Percentiles rank a stretch among this genome's conserved stretches.
phyloP scores from a whole-genome alignment of 2,797 vertebrate species.

The Platalea minor region DNA sequence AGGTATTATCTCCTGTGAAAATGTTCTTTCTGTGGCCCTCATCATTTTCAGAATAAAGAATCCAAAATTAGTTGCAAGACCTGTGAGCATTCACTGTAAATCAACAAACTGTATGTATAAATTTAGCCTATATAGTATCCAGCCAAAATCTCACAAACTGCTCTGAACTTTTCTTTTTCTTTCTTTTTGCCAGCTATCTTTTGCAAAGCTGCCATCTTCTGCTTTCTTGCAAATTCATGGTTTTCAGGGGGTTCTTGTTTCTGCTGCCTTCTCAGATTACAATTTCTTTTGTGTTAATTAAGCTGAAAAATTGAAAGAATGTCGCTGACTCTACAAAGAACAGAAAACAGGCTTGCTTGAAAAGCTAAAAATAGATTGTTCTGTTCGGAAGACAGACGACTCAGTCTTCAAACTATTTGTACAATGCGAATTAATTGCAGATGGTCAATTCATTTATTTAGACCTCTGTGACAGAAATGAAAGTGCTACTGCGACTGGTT shows the following conservation, averaged over 20 bases:
- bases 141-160: neutral
- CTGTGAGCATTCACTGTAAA: neutral
- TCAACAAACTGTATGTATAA: neutral
- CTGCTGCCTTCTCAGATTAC: slow-evolving; percentile 72
- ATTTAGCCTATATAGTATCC: neutral
- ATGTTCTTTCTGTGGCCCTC: neutral
- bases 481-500: slow-evolving; percentile 1
- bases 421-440: slow-evolving; percentile 68
- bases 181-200: neutral
- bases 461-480: slow-evolving; percentile 51
- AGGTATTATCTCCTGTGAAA: neutral
- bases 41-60: neutral
- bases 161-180: neutral
- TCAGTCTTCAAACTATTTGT: slow-evolving; percentile 60
- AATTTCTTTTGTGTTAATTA: slow-evolving; percentile 76
- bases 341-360: slow-evolving; percentile 70
- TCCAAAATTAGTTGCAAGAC: neutral
- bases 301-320: slow-evolving; percentile 73
- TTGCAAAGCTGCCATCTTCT: slow-evolving; percentile 37
- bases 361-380: slow-evolving; percentile 73
- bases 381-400: slow-evolving; percentile 69
- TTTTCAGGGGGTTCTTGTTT: slow-evolving; percentile 57
- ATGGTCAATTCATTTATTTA: slow-evolving; percentile 61
- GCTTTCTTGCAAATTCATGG: slow-evolving; percentile 58
- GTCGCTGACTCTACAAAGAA: slow-evolving; percentile 76